Evolutionary conservation across 92 coral and sea anemone species (phyloP).

Genomic region (Phymanthus crucifer): DNA sequence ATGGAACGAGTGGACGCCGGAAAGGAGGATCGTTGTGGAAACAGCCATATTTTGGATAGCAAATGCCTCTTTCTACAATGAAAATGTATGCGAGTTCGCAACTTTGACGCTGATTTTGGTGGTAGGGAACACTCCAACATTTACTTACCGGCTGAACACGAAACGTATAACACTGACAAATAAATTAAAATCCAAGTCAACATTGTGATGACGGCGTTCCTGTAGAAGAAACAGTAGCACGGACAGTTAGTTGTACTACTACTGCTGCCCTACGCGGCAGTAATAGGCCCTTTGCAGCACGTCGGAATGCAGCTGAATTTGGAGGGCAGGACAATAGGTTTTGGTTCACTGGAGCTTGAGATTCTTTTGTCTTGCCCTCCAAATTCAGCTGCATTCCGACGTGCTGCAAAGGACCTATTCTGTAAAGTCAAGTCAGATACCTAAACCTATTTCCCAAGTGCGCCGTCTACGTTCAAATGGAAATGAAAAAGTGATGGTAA

Average conservation of each 20-base stretch:
- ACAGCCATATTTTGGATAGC: constrained; percentile 67
- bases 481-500: neutral
- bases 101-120: neutral
- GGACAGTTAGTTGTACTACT: too few relatives aligned
- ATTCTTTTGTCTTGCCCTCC: too few relatives aligned
- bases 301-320: too few relatives aligned
- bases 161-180: neutral
- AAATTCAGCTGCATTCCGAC: too few relatives aligned
- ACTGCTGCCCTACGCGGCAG: too few relatives aligned
- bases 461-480: neutral
- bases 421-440: neutral
- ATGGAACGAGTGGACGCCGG: constrained; percentile 32
- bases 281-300: too few relatives aligned
- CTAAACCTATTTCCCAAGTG: neutral
- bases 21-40: constrained; percentile 55
- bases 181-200: neutral
- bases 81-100: neutral
- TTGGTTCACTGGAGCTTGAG: too few relatives aligned
- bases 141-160: neutral
- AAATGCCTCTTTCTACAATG: constrained; percentile 44
- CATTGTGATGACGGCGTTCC: neutral
- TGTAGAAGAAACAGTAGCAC: neutral
- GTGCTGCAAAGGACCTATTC: too few relatives aligned
- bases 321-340: too few relatives aligned
- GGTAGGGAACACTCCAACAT: neutral